phyloP scores from a whole-genome alignment of 2,888 invertebrate genomes.

The Phoenoteleia sp. region DNA sequence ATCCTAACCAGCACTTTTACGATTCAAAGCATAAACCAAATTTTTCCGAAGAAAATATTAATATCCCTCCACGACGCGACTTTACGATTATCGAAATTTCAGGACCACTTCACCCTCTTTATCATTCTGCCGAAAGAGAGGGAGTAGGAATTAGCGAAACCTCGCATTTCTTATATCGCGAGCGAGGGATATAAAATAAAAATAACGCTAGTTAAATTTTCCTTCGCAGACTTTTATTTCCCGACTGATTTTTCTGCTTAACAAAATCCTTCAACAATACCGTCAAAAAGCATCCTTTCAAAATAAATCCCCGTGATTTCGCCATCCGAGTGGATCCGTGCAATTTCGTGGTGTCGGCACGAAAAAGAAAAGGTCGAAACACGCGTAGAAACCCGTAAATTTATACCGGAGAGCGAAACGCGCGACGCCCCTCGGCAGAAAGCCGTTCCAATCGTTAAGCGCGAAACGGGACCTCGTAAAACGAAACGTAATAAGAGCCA shows the following conservation, averaged over 20 bases:
- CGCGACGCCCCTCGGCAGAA: slow-evolving; percentile 72
- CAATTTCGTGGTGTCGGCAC: slow-evolving; percentile 56
- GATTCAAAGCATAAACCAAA: too few relatives aligned
- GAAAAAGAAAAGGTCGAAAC: slow-evolving; percentile 50
- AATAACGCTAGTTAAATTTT: too few relatives aligned
- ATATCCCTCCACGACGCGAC: too few relatives aligned
- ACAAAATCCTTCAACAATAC: slow-evolving; percentile 18
- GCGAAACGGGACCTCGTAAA: slow-evolving; percentile 79
- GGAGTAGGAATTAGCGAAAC: too few relatives aligned
- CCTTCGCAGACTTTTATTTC: slow-evolving; percentile 4
- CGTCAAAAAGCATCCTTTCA: slow-evolving; percentile 35
- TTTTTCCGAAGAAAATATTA: too few relatives aligned
- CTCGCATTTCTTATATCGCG: too few relatives aligned
- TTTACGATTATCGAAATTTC: too few relatives aligned
- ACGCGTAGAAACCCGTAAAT: slow-evolving; percentile 68
- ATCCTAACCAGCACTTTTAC: too few relatives aligned
- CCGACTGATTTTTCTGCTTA: slow-evolving; percentile 2
- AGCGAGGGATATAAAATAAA: too few relatives aligned
- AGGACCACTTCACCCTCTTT: too few relatives aligned
- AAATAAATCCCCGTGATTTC: slow-evolving; percentile 52
- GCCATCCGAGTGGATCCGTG: slow-evolving; percentile 18
- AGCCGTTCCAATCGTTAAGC: slow-evolving; percentile 79
- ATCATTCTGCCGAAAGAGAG: too few relatives aligned
- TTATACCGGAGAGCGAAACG: slow-evolving; percentile 67
- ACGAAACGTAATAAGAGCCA: slow-evolving; percentile 74